These are phyloP conservation scores for Ophioninae sp. DNA, from an alignment of 2,888 invertebrate species.

Conservation along the genomic window DNA sequence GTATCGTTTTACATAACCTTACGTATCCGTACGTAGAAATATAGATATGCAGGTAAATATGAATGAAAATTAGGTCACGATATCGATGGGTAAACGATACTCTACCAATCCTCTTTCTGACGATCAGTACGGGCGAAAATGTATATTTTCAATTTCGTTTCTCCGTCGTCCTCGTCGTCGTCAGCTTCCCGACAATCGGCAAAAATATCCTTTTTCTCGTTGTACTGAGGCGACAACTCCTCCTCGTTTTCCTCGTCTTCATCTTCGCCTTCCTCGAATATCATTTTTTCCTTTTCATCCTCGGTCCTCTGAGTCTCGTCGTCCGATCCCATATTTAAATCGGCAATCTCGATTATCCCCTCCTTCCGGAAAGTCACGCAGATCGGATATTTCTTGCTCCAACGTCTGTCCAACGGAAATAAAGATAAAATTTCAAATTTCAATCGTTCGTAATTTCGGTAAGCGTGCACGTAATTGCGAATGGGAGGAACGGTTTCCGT, in stretches of 20 bases:
- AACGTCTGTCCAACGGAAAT: constrained; percentile 82
- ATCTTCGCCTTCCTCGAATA: constrained; percentile 77
- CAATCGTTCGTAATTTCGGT: neutral
- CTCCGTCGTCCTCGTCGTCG: constrained; percentile 65
- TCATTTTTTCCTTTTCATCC: constrained; percentile 78
- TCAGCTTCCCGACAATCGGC: constrained; percentile 72
- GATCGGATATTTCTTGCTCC: constrained; percentile 97
- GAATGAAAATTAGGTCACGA: constrained; percentile 26
- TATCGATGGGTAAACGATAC: neutral
- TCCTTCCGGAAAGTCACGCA: constrained; percentile 85
- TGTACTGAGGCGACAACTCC: constrained; percentile 72
- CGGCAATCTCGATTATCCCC: constrained; percentile 72
- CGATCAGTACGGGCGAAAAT: constrained; percentile 91
- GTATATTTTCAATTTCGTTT: constrained; percentile 80
- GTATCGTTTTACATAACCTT: constrained; percentile 26
- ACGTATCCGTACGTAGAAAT: neutral
- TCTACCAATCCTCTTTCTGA: constrained; percentile 95
- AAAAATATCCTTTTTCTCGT: constrained; percentile 71
- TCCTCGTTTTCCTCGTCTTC: constrained; percentile 75
- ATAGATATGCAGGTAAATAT: neutral
- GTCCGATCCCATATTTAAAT: constrained; percentile 77
- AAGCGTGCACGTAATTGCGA: neutral
- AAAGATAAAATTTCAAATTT: neutral
- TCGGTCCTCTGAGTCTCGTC: constrained; percentile 71
- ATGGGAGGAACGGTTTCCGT: neutral